These are phyloP conservation scores for Venturia canescens DNA, from an alignment of 1,140 invertebrate species.

Conservation along the genomic window DNA sequence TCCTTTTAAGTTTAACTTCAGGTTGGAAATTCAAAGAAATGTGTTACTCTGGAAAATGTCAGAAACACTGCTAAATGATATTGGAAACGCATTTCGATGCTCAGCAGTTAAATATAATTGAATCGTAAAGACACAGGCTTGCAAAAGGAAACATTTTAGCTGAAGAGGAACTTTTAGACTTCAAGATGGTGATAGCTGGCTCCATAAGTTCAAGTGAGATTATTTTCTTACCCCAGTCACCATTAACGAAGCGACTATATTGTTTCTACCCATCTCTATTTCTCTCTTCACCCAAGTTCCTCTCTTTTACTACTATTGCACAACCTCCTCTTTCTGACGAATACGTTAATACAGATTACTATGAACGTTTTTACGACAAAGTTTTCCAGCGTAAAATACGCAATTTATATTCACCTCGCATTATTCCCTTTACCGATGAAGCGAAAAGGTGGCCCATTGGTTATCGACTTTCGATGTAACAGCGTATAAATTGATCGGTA, in stretches of 20 bases:
- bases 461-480: constrained; percentile 20
- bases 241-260: constrained; percentile 2
- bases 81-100: not conserved
- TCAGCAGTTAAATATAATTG: constrained; percentile 14
- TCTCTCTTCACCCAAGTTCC: not conserved
- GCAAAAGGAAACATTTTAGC: constrained; percentile 18
- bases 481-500: not conserved
- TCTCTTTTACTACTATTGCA: not conserved
- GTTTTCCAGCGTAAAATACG: constrained; percentile 36
- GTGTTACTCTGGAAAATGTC: not conserved
- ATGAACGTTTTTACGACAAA: constrained; percentile 29
- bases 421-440: not conserved
- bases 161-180: constrained; percentile 4
- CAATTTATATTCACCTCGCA: constrained; percentile 33
- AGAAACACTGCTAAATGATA: not conserved
- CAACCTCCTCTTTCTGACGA: constrained; percentile 10
- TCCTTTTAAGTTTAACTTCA: too few relatives aligned
- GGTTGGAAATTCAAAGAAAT: not conserved
- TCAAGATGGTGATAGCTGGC: constrained; percentile 26
- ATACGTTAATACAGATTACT: constrained; percentile 44
- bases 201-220: constrained; percentile 23
- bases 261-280: not conserved
- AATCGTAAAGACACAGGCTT: not conserved
- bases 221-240: constrained; percentile 17
- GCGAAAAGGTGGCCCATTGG: not conserved